Evolutionary conservation across 2,113 vertebrate genomes (phyloP).

Genomic region (Addax nasomaculatus): DNA sequence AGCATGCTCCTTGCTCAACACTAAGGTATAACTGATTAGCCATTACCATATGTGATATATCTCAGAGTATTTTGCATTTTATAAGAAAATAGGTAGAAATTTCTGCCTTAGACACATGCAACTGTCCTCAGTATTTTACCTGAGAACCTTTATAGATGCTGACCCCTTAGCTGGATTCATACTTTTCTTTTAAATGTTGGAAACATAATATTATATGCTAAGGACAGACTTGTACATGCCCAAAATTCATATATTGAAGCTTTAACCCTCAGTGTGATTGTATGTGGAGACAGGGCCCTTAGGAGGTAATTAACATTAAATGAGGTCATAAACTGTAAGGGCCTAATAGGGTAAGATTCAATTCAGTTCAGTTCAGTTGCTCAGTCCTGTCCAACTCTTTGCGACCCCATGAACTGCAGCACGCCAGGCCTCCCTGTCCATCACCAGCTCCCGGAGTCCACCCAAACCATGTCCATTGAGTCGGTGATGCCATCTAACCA

Average conservation of each 20-base stretch:
- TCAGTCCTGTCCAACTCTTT: too few relatives aligned
- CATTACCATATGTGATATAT: not conserved
- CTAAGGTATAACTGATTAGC: not conserved
- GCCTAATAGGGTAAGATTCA: not conserved
- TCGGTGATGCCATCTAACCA: not conserved
- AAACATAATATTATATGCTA: not conserved
- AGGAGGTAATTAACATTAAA: not conserved
- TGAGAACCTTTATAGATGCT: not conserved
- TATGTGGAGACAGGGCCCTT: not conserved
- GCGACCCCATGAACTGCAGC: fast-evolving
- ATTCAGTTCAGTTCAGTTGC: too few relatives aligned
- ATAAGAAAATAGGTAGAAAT: not conserved
- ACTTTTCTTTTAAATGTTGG: not conserved
- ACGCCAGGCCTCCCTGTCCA: not conserved
- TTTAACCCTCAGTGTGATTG: not conserved
- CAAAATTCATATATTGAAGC: not conserved
- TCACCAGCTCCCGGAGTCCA: not conserved
- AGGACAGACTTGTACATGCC: not conserved
- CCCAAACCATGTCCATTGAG: not conserved
- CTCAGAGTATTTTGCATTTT: not conserved
- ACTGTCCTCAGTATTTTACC: not conserved
- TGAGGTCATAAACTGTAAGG: not conserved
- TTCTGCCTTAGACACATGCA: not conserved
- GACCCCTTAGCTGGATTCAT: not conserved
- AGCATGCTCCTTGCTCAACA: not conserved